Evolutionary conservation across 2,797 vertebrate genomes (phyloP).

Genomic region (Darevskia nairensis): DNA sequence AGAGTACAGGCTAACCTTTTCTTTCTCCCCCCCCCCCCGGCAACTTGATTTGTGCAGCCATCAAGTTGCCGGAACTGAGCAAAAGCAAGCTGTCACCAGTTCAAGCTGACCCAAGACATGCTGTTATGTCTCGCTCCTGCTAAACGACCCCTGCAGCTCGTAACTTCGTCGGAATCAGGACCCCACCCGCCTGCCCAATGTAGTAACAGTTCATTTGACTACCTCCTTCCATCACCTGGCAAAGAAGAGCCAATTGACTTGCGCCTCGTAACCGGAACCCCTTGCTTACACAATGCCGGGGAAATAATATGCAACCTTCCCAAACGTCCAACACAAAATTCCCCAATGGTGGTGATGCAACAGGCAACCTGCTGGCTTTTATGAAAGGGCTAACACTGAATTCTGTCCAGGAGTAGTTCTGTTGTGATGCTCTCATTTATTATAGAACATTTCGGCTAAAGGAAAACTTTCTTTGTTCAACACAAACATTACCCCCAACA

Average conservation of each 20-base stretch:
- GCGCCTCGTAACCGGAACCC: neutral
- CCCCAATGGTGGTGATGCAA: neutral
- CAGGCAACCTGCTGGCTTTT: neutral
- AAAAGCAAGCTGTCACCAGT: too few species aligned
- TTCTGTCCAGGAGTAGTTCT: neutral
- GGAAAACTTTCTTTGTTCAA: conserved; percentile 16
- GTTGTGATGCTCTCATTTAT: neutral
- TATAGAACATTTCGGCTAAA: conserved; percentile 36
- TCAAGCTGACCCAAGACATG: too few species aligned
- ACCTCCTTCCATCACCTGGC: too few species aligned
- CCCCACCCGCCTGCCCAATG: neutral
- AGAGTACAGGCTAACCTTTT: too few species aligned
- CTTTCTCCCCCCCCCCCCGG: too few species aligned
- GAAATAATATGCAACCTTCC: too few species aligned
- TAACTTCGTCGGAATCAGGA: neutral
- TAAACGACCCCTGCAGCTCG: too few species aligned
- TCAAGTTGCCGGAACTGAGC: neutral
- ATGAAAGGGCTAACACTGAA: neutral
- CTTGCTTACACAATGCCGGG: neutral
- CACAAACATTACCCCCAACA: neutral
- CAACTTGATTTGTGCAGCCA: too few species aligned
- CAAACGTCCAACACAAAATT: neutral
- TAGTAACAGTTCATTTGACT: neutral
- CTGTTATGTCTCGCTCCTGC: neutral
- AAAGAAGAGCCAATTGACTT: neutral